These are phyloP conservation scores for Cynopterus sphinx DNA, from an alignment of 2,797 vertebrate genomes.

Conservation along the genomic window DNA sequence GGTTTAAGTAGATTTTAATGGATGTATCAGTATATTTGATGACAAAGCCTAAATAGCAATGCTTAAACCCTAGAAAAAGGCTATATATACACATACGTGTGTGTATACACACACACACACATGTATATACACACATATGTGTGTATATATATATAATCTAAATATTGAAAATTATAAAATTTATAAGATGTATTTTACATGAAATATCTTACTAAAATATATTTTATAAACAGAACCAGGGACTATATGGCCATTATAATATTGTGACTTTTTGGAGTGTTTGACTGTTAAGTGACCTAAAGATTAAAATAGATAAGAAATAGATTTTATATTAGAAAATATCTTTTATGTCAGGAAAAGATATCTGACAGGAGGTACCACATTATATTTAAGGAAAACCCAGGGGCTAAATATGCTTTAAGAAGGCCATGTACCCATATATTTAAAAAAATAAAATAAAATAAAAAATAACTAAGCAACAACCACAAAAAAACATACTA, in stretches of 20 bases:
- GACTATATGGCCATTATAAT: background rate
- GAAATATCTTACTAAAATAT: background rate
- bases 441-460: background rate
- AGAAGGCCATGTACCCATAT: background rate
- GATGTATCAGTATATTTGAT: background rate
- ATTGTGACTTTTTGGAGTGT: background rate
- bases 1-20: background rate
- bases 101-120: too few relatives aligned
- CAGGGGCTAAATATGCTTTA: background rate
- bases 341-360: background rate
- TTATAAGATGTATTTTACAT: background rate
- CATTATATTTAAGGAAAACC: background rate
- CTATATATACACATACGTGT: background rate
- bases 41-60: background rate
- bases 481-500: background rate
- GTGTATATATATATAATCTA: background rate
- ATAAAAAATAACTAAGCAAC: background rate
- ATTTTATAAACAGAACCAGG: background rate
- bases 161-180: background rate
- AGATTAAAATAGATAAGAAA: background rate
- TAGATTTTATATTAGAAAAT: background rate
- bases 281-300: background rate
- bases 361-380: background rate
- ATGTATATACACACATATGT: background rate
- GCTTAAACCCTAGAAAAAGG: background rate